Evolutionary conservation across 2,888 invertebrate genomes (phyloP), one percentile per base, ranked within the genome.

Genomic region (Sminthurinus aureus): DNA sequence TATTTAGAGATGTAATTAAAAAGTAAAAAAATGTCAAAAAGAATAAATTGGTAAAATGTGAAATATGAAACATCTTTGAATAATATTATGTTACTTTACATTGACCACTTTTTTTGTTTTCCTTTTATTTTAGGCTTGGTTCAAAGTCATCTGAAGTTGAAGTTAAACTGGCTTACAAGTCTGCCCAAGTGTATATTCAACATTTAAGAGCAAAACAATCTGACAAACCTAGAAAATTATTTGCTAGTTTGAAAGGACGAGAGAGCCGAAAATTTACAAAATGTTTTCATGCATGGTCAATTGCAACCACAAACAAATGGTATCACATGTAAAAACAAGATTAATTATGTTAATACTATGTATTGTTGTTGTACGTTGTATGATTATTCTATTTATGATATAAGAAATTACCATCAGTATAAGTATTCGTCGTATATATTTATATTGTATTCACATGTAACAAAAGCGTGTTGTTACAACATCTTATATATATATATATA

Each of bases 201-300:
- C 98, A 99, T 91, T 93, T 99, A 93, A 93, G 97, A 89, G 96
- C 96, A 24, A 97, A 98, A 91, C 98, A 99, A 90, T 96, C 98
- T 0, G 96, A 98, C 64, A 93, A 92, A 85, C 95, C 95, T 0
- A 92, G 99, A 85, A 98, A 98, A 91, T 92, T 99, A 85, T 96
- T 98, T 91, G 93, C 98, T 64, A 97, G 98, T 0, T 93, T 98
- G 88, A 99, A 98, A 91, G 96, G 97, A 90, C 98, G 98, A 90
- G 99, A 99, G 91, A 96, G 98, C 18, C 93, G 94, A 89, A 93
- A 97, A 89, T 99, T 99, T 91, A 96, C 95, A 85, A 98, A 98
- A 91, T 99, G 99, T 91, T 99, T 99, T 93, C 99, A 99, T 90
- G 99, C 98, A 84, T 99, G 99, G 99, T 95, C 97, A 85, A 93